Percentiles rank a stretch among this genome's conserved stretches.
phyloP scores from a whole-genome alignment of 2,888 invertebrate species.

The Andrena camellia region DNA sequence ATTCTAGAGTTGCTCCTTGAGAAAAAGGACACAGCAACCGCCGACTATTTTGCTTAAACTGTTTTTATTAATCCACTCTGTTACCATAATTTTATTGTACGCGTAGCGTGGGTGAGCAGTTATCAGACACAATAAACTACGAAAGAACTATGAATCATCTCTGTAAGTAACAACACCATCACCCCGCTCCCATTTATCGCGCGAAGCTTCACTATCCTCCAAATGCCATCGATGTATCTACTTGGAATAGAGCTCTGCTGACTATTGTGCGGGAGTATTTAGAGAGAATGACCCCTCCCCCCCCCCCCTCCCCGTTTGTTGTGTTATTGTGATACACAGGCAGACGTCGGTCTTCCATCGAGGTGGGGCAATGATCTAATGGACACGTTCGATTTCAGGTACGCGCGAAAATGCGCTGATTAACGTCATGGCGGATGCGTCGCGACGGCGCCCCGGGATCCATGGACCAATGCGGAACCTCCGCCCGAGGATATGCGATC shows the following conservation, averaged over 20 bases:
- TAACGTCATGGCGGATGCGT: constrained; percentile 5
- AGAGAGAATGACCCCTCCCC: background rate
- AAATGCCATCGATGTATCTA: background rate
- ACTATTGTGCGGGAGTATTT: background rate
- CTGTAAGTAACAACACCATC: constrained; percentile 4
- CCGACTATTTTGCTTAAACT: constrained; percentile 13
- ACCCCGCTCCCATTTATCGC: background rate
- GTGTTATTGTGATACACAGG: background rate
- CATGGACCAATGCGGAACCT: background rate
- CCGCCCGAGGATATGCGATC: background rate
- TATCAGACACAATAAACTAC: constrained; percentile 47
- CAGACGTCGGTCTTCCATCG: background rate
- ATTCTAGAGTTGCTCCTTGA: background rate
- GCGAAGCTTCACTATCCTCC: background rate
- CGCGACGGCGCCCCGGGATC: background rate
- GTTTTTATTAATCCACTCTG: constrained; percentile 18
- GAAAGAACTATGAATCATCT: background rate
- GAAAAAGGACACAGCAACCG: background rate
- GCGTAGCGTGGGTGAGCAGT: background rate
- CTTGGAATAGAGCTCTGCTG: background rate
- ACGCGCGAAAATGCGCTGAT: constrained; percentile 9
- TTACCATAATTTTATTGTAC: constrained; percentile 38
- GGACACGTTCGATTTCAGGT: constrained; percentile 59
- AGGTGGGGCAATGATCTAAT: constrained; percentile 35
- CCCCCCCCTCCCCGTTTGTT: background rate